phyloP scores from a whole-genome alignment of 2,797 vertebrate species.

The Lindbergichthys nudifrons region DNA sequence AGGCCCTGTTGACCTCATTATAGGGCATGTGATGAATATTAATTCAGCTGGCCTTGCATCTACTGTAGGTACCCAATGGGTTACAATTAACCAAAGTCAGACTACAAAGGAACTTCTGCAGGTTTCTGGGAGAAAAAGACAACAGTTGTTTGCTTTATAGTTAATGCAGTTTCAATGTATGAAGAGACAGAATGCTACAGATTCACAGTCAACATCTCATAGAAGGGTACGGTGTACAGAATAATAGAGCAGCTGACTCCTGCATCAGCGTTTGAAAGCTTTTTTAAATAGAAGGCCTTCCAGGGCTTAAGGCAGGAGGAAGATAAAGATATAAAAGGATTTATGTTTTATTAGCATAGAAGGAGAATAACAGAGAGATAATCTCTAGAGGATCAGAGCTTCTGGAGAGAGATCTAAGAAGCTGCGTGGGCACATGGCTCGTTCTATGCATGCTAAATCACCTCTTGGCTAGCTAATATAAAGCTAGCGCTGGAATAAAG shows the following conservation, averaged over 20 bases:
- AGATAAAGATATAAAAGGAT: slow-evolving; percentile 34
- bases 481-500: slow-evolving; percentile 9
- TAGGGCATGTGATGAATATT: slow-evolving; percentile 82
- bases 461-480: slow-evolving; percentile 29
- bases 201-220: neutral
- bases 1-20: slow-evolving; percentile 83
- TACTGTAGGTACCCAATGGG: slow-evolving; percentile 75
- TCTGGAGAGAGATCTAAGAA: slow-evolving; percentile 57
- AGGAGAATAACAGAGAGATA: slow-evolving; percentile 44
- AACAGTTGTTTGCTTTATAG: neutral
- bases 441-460: slow-evolving; percentile 40
- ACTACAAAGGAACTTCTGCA: slow-evolving; percentile 21
- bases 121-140: slow-evolving; percentile 7
- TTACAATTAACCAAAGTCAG: slow-evolving; percentile 62
- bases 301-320: slow-evolving; percentile 21
- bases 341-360: slow-evolving; percentile 61
- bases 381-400: slow-evolving; percentile 55
- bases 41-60: slow-evolving; percentile 71
- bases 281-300: slow-evolving; percentile 11
- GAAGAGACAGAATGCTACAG: neutral
- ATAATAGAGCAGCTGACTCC: slow-evolving; percentile 21
- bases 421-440: slow-evolving; percentile 30
- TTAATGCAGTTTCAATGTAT: neutral
- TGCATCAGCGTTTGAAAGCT: slow-evolving; percentile 26
- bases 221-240: neutral